These are phyloP conservation scores for Drosophila kurseongensis DNA, from an alignment of 1,140 invertebrate species.

Conservation along the genomic window DNA sequence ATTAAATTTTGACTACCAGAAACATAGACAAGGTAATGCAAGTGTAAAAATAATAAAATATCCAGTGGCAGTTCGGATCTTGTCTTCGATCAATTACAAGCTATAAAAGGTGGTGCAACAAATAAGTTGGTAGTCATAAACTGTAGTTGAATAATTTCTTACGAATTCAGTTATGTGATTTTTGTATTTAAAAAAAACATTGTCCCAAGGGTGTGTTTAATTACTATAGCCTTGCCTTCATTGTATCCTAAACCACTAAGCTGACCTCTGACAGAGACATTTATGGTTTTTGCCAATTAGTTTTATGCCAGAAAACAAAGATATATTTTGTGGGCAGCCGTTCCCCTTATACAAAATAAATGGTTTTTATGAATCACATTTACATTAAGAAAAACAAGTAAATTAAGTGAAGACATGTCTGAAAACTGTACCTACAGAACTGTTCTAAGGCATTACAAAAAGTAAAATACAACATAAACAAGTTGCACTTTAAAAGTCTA, in stretches of 20 bases:
- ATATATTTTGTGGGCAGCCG: constrained; percentile 15
- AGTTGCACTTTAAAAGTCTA: constrained; percentile 1
- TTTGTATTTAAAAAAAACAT: constrained; percentile 1
- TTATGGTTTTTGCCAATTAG: constrained; percentile 35
- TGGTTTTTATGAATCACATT: constrained; percentile 14
- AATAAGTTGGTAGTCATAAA: constrained; percentile 3
- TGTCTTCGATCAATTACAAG: constrained; percentile 39
- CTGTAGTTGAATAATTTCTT: constrained; percentile 1
- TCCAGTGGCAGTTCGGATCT: constrained; percentile 32
- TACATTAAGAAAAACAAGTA: neutral
- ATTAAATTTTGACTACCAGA: constrained; percentile 25
- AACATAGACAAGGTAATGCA: constrained; percentile 23
- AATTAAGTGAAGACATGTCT: neutral
- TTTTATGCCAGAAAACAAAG: constrained; percentile 15
- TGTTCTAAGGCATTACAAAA: neutral
- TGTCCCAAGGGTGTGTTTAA: constrained; percentile 14
- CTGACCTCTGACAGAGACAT: constrained; percentile 53
- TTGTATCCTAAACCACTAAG: constrained; percentile 15
- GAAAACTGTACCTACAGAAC: neutral
- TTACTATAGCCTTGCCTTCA: constrained; percentile 15
- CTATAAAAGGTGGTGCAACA: too few species aligned
- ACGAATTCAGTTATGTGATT: neutral
- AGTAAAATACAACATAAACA: constrained; percentile 2
- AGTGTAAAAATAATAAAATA: constrained; percentile 1
- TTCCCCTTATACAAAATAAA: constrained; percentile 12